phyloP scores from a whole-genome alignment of 2,888 invertebrate species.

The Acholoe squamosa region DNA sequence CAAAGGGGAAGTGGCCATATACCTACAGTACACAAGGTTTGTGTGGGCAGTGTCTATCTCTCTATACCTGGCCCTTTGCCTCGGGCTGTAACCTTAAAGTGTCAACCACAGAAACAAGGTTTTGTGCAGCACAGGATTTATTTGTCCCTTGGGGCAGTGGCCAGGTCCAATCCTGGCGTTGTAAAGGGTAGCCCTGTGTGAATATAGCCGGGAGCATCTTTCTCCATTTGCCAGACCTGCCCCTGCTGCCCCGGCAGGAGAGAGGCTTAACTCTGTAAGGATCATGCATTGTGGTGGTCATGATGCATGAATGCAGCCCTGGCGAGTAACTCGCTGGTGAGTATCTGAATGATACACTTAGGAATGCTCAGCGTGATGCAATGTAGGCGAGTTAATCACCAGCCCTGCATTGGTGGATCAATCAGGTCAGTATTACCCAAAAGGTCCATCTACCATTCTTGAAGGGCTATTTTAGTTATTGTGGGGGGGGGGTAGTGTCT shows the following conservation, averaged over 20 bases:
- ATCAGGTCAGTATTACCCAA: too few relatives aligned
- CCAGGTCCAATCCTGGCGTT: background rate
- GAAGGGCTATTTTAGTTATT: too few relatives aligned
- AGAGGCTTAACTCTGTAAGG: background rate
- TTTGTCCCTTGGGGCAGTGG: background rate
- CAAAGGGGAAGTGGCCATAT: background rate
- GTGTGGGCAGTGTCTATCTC: background rate
- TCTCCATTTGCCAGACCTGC: background rate
- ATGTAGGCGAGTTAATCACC: too few relatives aligned
- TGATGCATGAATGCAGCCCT: background rate
- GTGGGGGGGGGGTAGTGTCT: background rate
- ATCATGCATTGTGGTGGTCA: background rate
- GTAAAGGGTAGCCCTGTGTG: slow-evolving; percentile 32
- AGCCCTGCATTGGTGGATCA: too few relatives aligned
- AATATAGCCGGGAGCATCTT: background rate
- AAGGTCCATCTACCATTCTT: too few relatives aligned
- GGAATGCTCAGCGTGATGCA: too few relatives aligned
- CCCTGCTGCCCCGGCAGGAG: too few relatives aligned
- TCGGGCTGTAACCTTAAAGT: slow-evolving; percentile 47
- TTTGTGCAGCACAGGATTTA: slow-evolving; percentile 11
- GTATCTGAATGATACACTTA: too few relatives aligned
- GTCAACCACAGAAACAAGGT: slow-evolving; percentile 3
- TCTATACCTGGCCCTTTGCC: background rate
- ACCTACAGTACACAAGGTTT: background rate
- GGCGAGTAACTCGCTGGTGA: too few relatives aligned